These are phyloP conservation scores for Mirounga angustirostris DNA, from an alignment of 2,113 vertebrate genomes.

Conservation along the genomic window DNA sequence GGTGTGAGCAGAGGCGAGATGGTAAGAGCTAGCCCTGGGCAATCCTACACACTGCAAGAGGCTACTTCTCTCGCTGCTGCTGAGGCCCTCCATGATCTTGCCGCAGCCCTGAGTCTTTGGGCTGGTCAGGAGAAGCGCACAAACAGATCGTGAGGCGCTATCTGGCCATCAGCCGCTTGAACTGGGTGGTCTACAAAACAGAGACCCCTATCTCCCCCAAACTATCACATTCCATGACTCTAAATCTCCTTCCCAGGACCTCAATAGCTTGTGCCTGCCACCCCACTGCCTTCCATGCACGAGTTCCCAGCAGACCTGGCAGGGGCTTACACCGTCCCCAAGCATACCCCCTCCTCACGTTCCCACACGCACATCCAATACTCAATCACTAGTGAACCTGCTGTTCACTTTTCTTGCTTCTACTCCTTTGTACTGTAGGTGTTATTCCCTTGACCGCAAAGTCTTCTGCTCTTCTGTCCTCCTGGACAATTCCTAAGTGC, in stretches of 20 bases:
- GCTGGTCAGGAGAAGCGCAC: background rate
- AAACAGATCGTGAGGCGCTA: background rate
- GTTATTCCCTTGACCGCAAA: background rate
- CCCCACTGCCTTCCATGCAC: background rate
- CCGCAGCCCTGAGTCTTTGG: background rate
- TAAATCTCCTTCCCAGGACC: background rate
- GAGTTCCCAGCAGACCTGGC: background rate
- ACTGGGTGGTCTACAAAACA: background rate
- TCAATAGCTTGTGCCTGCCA: background rate
- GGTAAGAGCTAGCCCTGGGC: background rate
- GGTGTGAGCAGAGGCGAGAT: background rate
- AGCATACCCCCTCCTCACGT: background rate
- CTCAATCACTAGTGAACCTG: background rate
- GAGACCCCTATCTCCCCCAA: background rate
- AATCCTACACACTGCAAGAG: background rate
- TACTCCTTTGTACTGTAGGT: background rate
- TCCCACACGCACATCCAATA: rapidly evolving
- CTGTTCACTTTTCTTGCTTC: background rate
- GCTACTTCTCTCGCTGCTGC: background rate
- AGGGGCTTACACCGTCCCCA: too few species aligned
- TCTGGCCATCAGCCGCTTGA: background rate
- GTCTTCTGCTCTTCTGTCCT: background rate
- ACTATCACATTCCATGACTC: background rate
- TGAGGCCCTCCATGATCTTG: background rate
- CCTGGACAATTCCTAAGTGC: background rate